A percentile compares a stretch with the other conserved stretches of the same genome.
phyloP scores from a whole-genome alignment of 2,888 invertebrate genomes.

The Ophion costatus region DNA sequence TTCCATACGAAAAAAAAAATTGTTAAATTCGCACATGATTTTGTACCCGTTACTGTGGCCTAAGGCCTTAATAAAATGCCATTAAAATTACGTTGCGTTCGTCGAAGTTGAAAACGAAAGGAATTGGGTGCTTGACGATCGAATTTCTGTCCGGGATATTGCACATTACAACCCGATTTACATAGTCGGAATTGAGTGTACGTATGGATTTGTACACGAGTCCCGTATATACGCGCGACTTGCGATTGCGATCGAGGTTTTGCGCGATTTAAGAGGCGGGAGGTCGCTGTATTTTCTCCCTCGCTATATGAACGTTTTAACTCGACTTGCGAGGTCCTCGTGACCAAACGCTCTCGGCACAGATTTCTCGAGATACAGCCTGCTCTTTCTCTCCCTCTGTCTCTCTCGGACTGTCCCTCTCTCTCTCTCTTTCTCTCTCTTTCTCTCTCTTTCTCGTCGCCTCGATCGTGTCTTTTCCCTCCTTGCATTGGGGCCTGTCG shows the following conservation, averaged over 20 bases:
- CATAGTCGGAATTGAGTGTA: conserved; percentile 15
- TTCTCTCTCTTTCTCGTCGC: background rate
- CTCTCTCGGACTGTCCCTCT: background rate
- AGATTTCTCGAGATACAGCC: conserved; percentile 61
- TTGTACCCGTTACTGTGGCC: too few species aligned
- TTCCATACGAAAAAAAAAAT: too few species aligned
- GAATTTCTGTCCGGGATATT: background rate
- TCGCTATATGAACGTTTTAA: conserved; percentile 55
- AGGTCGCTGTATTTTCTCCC: conserved; percentile 59
- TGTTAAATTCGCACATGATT: too few species aligned
- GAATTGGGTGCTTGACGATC: background rate
- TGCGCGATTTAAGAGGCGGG: conserved; percentile 46
- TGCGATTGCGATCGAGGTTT: conserved; percentile 41
- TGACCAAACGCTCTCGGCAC: conserved; percentile 64
- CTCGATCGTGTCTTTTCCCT: background rate
- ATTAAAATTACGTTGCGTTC: background rate
- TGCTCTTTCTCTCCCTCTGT: conserved; percentile 16
- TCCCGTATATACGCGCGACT: background rate
- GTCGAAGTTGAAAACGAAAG: background rate
- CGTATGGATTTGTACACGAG: background rate
- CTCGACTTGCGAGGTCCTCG: conserved; percentile 61
- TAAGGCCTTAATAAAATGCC: too few species aligned
- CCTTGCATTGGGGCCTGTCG: conserved; percentile 28
- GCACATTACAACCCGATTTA: background rate
- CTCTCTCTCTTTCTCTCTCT: conserved; percentile 2